These are phyloP conservation scores for Chironomus riparius DNA, from an alignment of 2,888 invertebrate species.

Conservation along the genomic window DNA sequence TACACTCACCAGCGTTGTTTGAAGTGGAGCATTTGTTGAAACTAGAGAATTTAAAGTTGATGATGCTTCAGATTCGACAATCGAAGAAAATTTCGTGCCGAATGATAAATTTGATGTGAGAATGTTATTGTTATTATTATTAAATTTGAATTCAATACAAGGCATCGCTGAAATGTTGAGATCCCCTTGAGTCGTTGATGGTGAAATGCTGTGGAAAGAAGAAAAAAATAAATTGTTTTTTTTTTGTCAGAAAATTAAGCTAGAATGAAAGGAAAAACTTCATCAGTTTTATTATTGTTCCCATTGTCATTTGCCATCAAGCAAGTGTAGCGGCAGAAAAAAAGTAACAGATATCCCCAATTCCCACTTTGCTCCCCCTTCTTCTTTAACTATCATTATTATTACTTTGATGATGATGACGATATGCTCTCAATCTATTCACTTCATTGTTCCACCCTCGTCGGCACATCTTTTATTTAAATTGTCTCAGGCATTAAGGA, in stretches of 20 bases:
- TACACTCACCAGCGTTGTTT: constrained; percentile 67
- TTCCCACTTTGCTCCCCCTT: not conserved
- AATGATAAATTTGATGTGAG: constrained; percentile 21
- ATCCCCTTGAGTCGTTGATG: constrained; percentile 19
- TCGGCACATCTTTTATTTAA: not conserved
- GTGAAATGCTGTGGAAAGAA: constrained; percentile 13
- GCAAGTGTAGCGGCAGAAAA: no score
- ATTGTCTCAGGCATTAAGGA: not conserved
- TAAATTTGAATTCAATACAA: constrained; percentile 25
- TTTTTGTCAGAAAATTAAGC: not conserved
- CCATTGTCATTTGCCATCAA: not conserved
- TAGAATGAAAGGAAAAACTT: no score
- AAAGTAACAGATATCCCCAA: no score
- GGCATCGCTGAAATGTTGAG: constrained; percentile 23
- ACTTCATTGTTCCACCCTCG: no score
- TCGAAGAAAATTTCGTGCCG: constrained; percentile 5
- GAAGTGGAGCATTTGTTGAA: constrained; percentile 57
- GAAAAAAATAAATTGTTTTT: not conserved
- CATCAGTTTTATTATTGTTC: not conserved
- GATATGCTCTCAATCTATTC: no score
- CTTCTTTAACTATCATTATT: not conserved
- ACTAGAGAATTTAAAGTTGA: constrained; percentile 35
- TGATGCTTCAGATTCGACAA: constrained; percentile 28
- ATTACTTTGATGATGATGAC: no score
- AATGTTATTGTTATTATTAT: constrained; percentile 17